Percentiles rank a stretch among this genome's conserved stretches.
Evolutionary conservation across 2,888 invertebrate genomes (phyloP).

Genomic region (Nomada ruficornis): DNA sequence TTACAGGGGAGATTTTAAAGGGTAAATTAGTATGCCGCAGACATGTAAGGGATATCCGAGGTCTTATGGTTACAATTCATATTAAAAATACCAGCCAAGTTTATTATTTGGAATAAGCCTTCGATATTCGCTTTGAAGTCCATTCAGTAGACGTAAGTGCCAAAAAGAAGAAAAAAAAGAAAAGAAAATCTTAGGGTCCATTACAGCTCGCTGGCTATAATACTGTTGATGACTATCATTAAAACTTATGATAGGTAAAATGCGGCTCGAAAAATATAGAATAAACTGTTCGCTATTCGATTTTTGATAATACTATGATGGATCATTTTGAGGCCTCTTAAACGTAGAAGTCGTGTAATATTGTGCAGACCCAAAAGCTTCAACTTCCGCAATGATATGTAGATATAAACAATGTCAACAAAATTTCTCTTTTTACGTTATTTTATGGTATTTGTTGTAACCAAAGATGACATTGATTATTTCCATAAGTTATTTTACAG

Average conservation of each 20-base stretch:
- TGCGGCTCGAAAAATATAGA: constrained; percentile 10
- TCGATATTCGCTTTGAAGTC: constrained; percentile 57
- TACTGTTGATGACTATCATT: constrained; percentile 47
- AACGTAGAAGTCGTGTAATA: constrained; percentile 19
- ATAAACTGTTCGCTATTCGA: constrained; percentile 19
- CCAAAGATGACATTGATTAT: constrained; percentile 48
- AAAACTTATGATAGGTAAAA: constrained; percentile 27
- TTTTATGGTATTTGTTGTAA: constrained; percentile 19
- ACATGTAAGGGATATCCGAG: constrained; percentile 90
- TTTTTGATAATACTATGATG: constrained; percentile 32
- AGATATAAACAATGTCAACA: constrained; percentile 7
- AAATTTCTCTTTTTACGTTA: constrained; percentile 24
- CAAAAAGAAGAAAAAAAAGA: constrained; percentile 40
- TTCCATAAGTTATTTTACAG: constrained; percentile 32
- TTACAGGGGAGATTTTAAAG: constrained; percentile 86
- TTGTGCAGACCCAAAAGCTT: constrained; percentile 10
- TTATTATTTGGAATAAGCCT: constrained; percentile 80
- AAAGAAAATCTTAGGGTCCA: constrained; percentile 64
- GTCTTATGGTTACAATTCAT: constrained; percentile 89
- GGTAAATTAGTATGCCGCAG: constrained; percentile 91
- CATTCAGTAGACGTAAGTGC: constrained; percentile 61
- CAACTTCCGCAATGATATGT: not conserved
- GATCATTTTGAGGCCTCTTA: constrained; percentile 24
- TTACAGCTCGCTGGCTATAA: constrained; percentile 45
- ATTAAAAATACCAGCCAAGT: constrained; percentile 83